Evolutionary conservation across 2,797 vertebrate species (phyloP).

Genomic region (Lepilemur septentrionalis): DNA sequence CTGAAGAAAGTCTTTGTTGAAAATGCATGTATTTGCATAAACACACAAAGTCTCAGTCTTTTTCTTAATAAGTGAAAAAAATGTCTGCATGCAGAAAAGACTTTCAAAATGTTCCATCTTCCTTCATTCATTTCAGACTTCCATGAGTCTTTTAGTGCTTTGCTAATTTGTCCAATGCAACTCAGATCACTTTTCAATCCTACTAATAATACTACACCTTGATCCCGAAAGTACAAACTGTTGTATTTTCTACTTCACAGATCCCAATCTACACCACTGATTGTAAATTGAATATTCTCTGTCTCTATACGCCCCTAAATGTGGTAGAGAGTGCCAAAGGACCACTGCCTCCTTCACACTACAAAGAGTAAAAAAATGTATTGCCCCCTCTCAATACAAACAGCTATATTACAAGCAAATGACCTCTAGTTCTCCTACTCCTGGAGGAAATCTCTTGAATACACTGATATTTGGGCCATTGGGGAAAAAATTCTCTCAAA

Average conservation of each 20-base stretch:
- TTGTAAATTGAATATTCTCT: not conserved
- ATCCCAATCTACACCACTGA: not conserved
- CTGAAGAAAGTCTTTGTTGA: not conserved
- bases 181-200: not conserved
- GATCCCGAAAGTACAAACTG: not conserved
- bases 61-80: not conserved
- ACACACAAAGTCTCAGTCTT: not conserved
- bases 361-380: not conserved
- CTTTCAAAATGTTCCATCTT: not conserved
- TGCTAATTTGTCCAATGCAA: not conserved
- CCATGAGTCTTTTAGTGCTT: not conserved
- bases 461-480: not conserved
- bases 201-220: not conserved
- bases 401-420: not conserved
- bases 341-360: not conserved
- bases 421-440: not conserved
- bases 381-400: not conserved
- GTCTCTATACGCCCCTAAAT: not conserved
- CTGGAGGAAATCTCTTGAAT: not conserved
- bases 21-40: not conserved
- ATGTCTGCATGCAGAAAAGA: not conserved
- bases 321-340: not conserved
- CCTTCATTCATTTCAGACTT: not conserved
- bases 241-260: not conserved
- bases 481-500: not conserved